Base-by-base conservation (phyloP, 2,888 invertebrate genomes). In the Hypolimnas misippus region DNA sequence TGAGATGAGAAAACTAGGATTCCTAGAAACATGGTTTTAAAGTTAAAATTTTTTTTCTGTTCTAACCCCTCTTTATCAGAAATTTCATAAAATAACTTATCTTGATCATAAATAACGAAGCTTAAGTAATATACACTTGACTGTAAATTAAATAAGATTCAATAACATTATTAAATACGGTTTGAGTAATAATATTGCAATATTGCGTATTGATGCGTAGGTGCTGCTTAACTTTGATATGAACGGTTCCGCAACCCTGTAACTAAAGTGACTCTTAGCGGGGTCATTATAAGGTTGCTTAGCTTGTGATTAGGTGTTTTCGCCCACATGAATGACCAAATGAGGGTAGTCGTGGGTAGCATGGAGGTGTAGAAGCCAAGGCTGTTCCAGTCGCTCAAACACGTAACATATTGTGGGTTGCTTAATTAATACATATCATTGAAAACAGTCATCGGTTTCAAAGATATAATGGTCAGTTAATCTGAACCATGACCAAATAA, bases 311-410 rank as follows among this genome's bases (percentile, higher is more conserved):
- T 88, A 89, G 89, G 79, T 74, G 77, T 77, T 78, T 66, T 81
- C 85, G 84, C 91, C 91, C 83, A 92, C 91, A 78, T 77, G 70
- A 79, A 81, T 89, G 90, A 85, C 91, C 92, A 91, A 91, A 91
- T 89, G 89, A 86, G 90, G 90, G 91, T 91, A 87, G 83, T 69
- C 86, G 91, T 92, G 90, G 91, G 92, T 74, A 82, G 91, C 81
- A 78, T 82, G 91, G 89, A 90, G 91, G 91, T 87, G 91, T 86
- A 79, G 83, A 77, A 86, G 83, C 86, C 91, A 91, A 92, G 92
- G 91, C 83, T 89, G 83, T 83, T 81, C 86, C 89, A 86, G 84
- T 86, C 88, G 80, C 83, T 84, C 79, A 73, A 81, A 83, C 85
- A 83, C 78, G 84, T 67, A 70, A 83, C 84, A 78, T 44, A 31